Evolutionary conservation across 1,140 invertebrate species (phyloP).

Genomic region (Babylonia areolata): DNA sequence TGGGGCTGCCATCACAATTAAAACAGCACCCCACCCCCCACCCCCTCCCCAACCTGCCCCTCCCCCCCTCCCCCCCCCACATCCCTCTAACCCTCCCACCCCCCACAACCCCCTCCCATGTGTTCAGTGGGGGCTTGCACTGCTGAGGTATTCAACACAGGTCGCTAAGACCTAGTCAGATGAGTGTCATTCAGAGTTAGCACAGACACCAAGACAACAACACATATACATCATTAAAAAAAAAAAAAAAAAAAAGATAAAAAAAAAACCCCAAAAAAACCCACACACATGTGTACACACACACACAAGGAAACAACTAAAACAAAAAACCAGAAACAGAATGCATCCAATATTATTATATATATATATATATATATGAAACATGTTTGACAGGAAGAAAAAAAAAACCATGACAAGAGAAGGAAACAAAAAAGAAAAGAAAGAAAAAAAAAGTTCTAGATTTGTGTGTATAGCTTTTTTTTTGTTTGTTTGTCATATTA

Average conservation of each 20-base stretch:
- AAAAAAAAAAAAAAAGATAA: not conserved
- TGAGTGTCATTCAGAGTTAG: conserved; percentile 1
- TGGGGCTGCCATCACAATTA: no score
- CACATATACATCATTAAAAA: not conserved
- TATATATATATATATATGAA: no score
- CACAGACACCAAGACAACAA: not conserved
- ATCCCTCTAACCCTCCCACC: no score
- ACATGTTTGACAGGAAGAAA: not conserved
- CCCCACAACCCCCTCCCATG: not conserved
- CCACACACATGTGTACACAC: no score
- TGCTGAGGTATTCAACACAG: conserved; percentile 2
- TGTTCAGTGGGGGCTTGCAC: not conserved
- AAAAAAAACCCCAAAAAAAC: not conserved
- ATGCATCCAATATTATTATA: not conserved
- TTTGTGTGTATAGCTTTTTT: conserved; percentile 3
- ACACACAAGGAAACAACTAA: no score
- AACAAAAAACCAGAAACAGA: no score
- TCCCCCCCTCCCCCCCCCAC: not conserved
- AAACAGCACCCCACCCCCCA: not conserved
- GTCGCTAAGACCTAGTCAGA: not conserved
- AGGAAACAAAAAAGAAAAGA: not conserved
- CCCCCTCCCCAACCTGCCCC: not conserved
- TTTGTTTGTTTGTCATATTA: not conserved
- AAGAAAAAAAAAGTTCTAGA: not conserved
- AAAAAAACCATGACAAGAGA: not conserved